A percentile compares a stretch with the other conserved stretches of the same genome.
These are phyloP conservation scores for Sus cebifrons DNA, from an alignment of 2,797 vertebrate genomes.

Conservation along the genomic window DNA sequence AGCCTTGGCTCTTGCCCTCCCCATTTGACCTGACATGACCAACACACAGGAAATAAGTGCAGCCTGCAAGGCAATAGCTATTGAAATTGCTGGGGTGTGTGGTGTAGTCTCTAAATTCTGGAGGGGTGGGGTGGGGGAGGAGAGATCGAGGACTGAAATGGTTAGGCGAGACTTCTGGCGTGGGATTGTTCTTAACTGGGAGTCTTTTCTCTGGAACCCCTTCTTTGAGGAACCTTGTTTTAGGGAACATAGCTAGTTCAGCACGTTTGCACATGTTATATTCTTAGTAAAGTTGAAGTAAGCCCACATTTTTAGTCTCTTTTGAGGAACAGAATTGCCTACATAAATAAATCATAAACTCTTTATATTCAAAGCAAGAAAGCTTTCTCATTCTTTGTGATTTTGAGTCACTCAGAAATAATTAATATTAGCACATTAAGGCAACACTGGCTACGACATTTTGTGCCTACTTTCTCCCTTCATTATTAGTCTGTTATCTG, in stretches of 20 bases:
- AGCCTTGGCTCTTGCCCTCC: conserved; percentile 37
- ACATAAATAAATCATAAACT: conserved; percentile 55
- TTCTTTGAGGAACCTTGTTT: conserved; percentile 41
- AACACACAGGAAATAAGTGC: not conserved
- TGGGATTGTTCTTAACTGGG: not conserved
- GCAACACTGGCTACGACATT: not conserved
- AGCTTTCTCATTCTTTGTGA: conserved; percentile 38
- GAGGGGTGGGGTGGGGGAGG: not conserved
- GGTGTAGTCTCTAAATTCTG: conserved; percentile 1
- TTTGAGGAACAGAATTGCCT: conserved; percentile 44
- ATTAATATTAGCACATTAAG: not conserved
- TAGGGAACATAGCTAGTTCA: conserved; percentile 38
- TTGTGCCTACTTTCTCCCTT: not conserved
- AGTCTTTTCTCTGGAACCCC: not conserved
- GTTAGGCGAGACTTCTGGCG: not conserved
- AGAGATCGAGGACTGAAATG: conserved; percentile 9
- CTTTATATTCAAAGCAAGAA: conserved; percentile 61
- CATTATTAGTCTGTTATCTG: conserved; percentile 17
- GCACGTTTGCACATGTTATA: conserved; percentile 49
- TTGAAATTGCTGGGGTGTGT: not conserved
- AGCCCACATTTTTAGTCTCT: conserved; percentile 59
- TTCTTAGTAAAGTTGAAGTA: conserved; percentile 68
- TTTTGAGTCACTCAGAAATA: conserved; percentile 53
- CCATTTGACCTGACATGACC: not conserved
- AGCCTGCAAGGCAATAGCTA: not conserved